phyloP scores from a whole-genome alignment of 2,797 vertebrate genomes.

The Leuciscus waleckii region DNA sequence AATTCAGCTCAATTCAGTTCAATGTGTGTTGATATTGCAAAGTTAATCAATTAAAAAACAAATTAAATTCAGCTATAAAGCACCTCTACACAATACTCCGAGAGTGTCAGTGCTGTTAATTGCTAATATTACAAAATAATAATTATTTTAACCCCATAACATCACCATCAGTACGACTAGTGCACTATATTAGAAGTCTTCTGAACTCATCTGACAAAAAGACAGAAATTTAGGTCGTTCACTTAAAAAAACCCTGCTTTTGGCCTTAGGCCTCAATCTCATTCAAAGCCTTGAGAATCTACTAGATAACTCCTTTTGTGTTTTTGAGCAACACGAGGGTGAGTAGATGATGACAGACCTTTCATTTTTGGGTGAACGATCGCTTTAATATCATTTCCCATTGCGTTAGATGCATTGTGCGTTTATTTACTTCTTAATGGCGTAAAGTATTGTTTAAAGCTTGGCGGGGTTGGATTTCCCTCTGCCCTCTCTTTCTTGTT shows the following conservation, averaged over 20 bases:
- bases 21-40: background rate
- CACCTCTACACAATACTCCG: background rate
- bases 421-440: background rate
- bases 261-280: background rate
- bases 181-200: background rate
- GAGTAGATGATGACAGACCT: slow-evolving; percentile 22
- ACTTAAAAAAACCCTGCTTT: background rate
- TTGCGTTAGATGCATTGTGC: background rate
- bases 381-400: background rate
- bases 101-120: background rate
- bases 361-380: background rate
- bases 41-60: background rate
- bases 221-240: background rate
- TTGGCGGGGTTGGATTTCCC: background rate
- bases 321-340: background rate
- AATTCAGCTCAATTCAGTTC: background rate
- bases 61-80: background rate
- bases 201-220: background rate
- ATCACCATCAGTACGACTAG: background rate
- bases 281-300: background rate
- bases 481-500: slow-evolving; percentile 11
- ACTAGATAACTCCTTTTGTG: slow-evolving; percentile 3
- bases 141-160: background rate
- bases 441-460: background rate
- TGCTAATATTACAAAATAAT: background rate